Base-by-base conservation (phyloP, 2,797 vertebrate species). In the Miichthys miiuy region DNA sequence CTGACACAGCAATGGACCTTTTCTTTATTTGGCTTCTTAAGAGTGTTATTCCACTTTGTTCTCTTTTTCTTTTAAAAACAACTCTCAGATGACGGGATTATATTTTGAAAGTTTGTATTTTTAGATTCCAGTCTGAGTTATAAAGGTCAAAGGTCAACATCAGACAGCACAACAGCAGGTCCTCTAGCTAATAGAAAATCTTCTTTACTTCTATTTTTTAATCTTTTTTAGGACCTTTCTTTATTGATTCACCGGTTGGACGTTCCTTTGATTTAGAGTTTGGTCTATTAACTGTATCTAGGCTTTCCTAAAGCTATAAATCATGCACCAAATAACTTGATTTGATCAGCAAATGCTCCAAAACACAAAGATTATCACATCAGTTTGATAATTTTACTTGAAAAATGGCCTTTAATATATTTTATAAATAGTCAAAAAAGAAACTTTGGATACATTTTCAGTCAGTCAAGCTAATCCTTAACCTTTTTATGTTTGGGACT, bases 141-240 rank as follows among this genome's bases (percentile, higher is more conserved):
- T 14, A 48, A 55, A 48, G 42, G 50, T 63, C 50, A 77, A n/a
- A 51, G 58, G 66, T 77, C 27, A 60, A 42, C 23, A 16, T 50
- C 42, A 27, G 30, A 17, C n/a, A n/a, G n/a, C 0, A 58, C 7
- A 38, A 14, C 62, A 55, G 17, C 2, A 44, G 16, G 21, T 25
- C 3, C 11, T 56, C 3, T 10, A 18, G 25, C 13, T 34, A n/a
- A 41, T n/a, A 11, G 6, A 58, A 50, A 50, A 23, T 55, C 52
- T 16, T 27, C 13, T 16, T 23, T 16, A 60, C 42, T n/a, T 50
- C 11, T n/a, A 1, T 7, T 38, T 52, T 51, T 54, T 41, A 11
- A 42, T 3, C n/a, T 6, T n/a, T 56, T 25, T 55, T 20, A 46
- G 4, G 42, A 6, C 14, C 23, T 50, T 34, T 27, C 9, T 17